phyloP scores from a whole-genome alignment of 2,888 invertebrate genomes.

The Formica aserva region DNA sequence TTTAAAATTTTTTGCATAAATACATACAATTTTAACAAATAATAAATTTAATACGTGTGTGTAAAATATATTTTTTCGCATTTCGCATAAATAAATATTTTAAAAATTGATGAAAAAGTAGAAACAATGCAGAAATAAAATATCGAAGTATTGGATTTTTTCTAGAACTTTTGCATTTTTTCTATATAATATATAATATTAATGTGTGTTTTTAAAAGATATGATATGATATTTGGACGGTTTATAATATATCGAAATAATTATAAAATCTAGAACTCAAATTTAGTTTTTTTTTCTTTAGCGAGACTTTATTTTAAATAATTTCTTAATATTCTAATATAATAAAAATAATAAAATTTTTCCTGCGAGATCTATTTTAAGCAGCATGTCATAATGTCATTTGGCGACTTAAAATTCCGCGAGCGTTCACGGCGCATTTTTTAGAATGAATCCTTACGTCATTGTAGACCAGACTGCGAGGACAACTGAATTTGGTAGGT shows the following conservation, averaged over 20 bases:
- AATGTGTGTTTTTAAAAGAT: not conserved
- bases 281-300: not conserved
- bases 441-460: constrained; percentile 86
- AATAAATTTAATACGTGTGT: not conserved
- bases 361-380: not conserved
- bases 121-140: not conserved
- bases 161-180: not conserved
- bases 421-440: constrained; percentile 52
- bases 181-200: not conserved
- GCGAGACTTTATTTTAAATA: not conserved
- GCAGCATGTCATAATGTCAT: not conserved
- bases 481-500: constrained; percentile 89
- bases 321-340: not conserved
- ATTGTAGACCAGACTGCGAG: constrained; percentile 88
- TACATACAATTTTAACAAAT: not conserved
- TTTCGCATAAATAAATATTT: not conserved
- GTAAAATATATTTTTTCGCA: not conserved
- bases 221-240: not conserved
- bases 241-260: not conserved
- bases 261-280: not conserved
- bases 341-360: not conserved
- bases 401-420: constrained; percentile 66
- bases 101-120: not conserved
- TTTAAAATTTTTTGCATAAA: not conserved
- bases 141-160: not conserved